Conservation (phyloP, 1,140 invertebrate species). For the Archivesica marissinica region DNA sequence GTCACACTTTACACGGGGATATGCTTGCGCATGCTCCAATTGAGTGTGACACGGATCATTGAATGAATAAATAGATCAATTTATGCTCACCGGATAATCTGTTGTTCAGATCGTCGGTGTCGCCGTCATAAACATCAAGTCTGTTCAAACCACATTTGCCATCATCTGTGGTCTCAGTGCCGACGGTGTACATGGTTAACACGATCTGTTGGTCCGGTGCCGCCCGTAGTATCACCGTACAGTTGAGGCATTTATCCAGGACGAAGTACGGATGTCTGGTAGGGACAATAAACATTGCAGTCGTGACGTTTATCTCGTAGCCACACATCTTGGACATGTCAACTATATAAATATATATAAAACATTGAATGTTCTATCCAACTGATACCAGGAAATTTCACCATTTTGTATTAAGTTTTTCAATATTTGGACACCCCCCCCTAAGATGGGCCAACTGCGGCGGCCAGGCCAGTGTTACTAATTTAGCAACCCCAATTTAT, state of each 20-base stretch:
- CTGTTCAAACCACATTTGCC: conserved; percentile 14
- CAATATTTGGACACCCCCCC: too few species aligned
- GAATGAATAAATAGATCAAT: neutral
- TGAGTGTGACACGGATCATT: neutral
- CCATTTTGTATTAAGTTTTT: too few species aligned
- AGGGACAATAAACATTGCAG: neutral
- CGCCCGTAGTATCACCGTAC: neutral
- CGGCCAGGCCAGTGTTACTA: too few species aligned
- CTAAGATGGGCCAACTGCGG: too few species aligned
- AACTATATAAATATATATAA: too few species aligned
- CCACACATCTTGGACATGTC: conserved; percentile 5
- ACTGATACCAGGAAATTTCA: too few species aligned
- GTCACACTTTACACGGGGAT: neutral
- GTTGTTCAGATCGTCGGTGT: neutral
- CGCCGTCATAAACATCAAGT: conserved; percentile 32
- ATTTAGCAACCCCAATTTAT: too few species aligned
- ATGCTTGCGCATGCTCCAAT: neutral
- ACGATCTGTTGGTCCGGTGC: neutral
- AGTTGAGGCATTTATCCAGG: conserved; percentile 9
- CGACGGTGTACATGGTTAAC: neutral
- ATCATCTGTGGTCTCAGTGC: neutral
- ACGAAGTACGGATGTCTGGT: neutral
- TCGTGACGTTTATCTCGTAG: neutral
- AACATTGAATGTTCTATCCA: too few species aligned
- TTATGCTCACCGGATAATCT: conserved; percentile 5